These are phyloP conservation scores for Seriola quinqueradiata DNA, from an alignment of 2,113 vertebrate species.

Conservation along the genomic window DNA sequence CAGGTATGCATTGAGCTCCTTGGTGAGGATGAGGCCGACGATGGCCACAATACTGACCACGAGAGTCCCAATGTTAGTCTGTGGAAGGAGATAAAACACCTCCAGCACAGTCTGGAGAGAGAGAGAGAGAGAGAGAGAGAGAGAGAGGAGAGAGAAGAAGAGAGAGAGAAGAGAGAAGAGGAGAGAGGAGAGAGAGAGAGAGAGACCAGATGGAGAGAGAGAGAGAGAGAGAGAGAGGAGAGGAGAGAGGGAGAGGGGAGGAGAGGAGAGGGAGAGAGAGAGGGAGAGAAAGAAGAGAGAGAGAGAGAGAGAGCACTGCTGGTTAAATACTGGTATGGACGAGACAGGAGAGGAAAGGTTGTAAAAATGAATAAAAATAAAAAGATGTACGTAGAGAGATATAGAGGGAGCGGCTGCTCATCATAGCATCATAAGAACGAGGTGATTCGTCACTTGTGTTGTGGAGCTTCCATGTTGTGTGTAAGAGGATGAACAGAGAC, in stretches of 20 bases:
- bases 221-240: too few relatives aligned
- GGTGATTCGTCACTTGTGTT: neutral
- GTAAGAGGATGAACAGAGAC: neutral
- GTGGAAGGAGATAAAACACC: conserved; percentile 85
- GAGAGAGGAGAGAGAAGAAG: too few relatives aligned
- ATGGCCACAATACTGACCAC: conserved; percentile 89
- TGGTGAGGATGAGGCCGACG: conserved; percentile 85
- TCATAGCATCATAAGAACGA: too few relatives aligned
- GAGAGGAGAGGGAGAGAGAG: too few relatives aligned
- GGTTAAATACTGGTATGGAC: neutral
- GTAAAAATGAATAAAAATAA: neutral
- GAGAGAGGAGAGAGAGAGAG: neutral
- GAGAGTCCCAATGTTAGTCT: conserved; percentile 87
- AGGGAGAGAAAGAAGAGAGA: conserved; percentile 8
- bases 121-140: neutral
- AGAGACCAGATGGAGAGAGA: neutral
- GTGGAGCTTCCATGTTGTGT: neutral
- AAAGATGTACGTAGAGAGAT: too few relatives aligned
- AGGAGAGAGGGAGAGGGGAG: too few relatives aligned
- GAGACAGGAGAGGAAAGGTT: neutral
- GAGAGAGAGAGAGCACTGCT: neutral
- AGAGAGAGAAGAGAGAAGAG: too few relatives aligned
- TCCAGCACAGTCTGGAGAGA: conserved; percentile 88
- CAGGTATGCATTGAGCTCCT: conserved; percentile 88
- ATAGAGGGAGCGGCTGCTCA: neutral